Evolutionary conservation across 1,140 invertebrate genomes (phyloP).

Genomic region (Hestina assimilis): DNA sequence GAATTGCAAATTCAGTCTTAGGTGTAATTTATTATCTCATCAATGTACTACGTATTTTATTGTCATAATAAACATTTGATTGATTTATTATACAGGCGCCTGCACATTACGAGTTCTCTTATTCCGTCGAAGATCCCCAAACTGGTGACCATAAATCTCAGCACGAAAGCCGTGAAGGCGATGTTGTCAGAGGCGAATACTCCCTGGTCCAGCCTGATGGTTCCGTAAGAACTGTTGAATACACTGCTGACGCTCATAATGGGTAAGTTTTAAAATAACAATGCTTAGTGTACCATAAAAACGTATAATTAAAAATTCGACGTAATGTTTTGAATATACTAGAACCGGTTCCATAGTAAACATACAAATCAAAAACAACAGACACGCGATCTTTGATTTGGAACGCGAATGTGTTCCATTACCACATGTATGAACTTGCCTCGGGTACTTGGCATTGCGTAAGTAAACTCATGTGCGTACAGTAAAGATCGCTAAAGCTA

Average conservation of each 20-base stretch:
- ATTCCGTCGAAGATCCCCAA: constrained; percentile 80
- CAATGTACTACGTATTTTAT: too few relatives aligned
- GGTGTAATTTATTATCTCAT: too few relatives aligned
- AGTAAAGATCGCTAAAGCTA: constrained; percentile 42
- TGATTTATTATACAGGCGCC: constrained; percentile 54
- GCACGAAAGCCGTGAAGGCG: constrained; percentile 73
- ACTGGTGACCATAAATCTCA: constrained; percentile 81
- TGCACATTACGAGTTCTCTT: constrained; percentile 79
- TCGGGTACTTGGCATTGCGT: constrained; percentile 27
- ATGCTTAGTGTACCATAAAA: too few relatives aligned
- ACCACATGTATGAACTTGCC: constrained; percentile 39
- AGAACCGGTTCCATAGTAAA: background rate
- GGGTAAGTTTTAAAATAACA: too few relatives aligned
- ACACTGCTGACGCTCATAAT: constrained; percentile 65
- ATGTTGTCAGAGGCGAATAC: constrained; percentile 80
- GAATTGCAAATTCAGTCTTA: background rate
- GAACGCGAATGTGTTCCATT: constrained; percentile 41
- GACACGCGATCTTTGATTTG: constrained; percentile 21
- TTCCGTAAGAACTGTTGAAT: constrained; percentile 79
- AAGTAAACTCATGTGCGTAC: constrained; percentile 24
- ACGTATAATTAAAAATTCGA: background rate
- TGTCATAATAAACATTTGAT: too few relatives aligned
- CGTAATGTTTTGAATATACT: constrained; percentile 9
- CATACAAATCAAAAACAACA: constrained; percentile 17
- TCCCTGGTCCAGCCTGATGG: constrained; percentile 81